phyloP scores from a whole-genome alignment of 2,888 invertebrate genomes.

The Scelioninae gen. 1 region DNA sequence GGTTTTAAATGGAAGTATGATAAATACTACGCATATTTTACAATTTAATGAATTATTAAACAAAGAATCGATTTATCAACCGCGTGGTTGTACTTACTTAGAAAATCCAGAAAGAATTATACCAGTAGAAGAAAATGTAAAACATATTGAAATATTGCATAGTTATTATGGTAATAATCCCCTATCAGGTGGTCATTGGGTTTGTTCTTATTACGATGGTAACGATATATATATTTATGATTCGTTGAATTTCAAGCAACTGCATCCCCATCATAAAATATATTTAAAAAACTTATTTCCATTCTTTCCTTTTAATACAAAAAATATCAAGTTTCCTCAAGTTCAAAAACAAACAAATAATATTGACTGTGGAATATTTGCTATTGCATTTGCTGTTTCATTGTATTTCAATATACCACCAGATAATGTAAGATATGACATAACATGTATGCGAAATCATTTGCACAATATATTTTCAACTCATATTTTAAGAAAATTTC shows the following conservation, averaged over 20 bases:
- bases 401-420: constrained; percentile 13
- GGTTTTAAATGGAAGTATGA: too few relatives aligned
- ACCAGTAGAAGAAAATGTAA: constrained; percentile 15
- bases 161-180: constrained; percentile 8
- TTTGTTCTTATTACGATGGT: constrained; percentile 32
- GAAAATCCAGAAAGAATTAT: constrained; percentile 12
- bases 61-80: not conserved
- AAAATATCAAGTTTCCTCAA: constrained; percentile 14
- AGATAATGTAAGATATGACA: constrained; percentile 4
- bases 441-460: constrained; percentile 17
- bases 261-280: constrained; percentile 26
- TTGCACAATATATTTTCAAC: constrained; percentile 23
- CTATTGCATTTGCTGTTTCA: constrained; percentile 26
- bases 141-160: constrained; percentile 36
- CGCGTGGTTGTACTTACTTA: constrained; percentile 8
- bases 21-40: too few relatives aligned
- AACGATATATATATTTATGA: constrained; percentile 28
- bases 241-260: constrained; percentile 25
- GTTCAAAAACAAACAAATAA: constrained; percentile 25
- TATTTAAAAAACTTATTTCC: constrained; percentile 31
- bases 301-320: constrained; percentile 10
- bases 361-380: constrained; percentile 31
- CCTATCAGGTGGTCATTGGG: constrained; percentile 17
- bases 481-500: not conserved
- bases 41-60: constrained; percentile 10